Evolutionary conservation across 2,888 invertebrate species (phyloP).

Genomic region (Nipponacmea schrenckii): DNA sequence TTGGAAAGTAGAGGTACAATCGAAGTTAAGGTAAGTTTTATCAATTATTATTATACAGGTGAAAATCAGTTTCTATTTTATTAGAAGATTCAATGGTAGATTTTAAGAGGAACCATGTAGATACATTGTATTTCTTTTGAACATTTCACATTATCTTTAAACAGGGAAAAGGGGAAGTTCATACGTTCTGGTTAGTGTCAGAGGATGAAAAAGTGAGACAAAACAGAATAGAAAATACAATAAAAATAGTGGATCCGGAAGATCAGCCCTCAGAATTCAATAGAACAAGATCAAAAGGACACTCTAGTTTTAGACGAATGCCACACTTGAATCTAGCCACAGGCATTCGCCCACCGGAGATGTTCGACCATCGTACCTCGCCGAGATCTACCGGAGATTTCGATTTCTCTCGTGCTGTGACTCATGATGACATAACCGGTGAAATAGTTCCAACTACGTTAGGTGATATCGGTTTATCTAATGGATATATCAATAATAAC

Average conservation of each 20-base stretch:
- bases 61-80: too few species aligned
- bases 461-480: background rate
- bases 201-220: conserved; percentile 27
- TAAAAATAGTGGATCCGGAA: conserved; percentile 28
- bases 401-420: background rate
- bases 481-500: background rate
- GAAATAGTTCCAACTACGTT: background rate
- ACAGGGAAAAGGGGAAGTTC: conserved; percentile 64
- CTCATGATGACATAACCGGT: background rate
- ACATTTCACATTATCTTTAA: conserved; percentile 19
- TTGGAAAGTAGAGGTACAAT: conserved; percentile 66
- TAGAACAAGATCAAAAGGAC: background rate
- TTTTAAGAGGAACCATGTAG: too few species aligned
- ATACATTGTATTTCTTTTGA: too few species aligned
- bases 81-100: too few species aligned
- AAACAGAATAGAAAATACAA: conserved; percentile 23
- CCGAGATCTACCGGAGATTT: background rate
- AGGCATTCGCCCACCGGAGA: conserved; percentile 18
- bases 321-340: conserved; percentile 20
- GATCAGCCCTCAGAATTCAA: conserved; percentile 20
- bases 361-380: background rate
- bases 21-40: conserved; percentile 65
- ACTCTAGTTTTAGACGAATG: background rate
- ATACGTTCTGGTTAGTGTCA: conserved; percentile 61
- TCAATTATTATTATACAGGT: background rate